These are phyloP conservation scores for Heliopora coerulea DNA, from an alignment of 92 coral and sea anemone species.

Conservation along the genomic window DNA sequence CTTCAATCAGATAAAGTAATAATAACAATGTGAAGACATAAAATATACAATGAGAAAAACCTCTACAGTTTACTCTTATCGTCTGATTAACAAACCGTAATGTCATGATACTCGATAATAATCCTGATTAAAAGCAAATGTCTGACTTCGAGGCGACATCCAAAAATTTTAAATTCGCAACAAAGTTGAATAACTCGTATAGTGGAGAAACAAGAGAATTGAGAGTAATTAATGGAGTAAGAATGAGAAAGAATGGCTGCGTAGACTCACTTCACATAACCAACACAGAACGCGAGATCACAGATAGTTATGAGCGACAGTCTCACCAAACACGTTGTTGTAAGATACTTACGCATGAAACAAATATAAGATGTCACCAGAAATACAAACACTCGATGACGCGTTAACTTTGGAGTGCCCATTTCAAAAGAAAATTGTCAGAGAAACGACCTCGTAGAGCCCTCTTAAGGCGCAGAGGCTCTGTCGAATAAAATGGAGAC, in stretches of 20 bases:
- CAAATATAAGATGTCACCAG: slow-evolving; percentile 14
- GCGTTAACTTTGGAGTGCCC: slow-evolving; percentile 12
- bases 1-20: slow-evolving; percentile 22
- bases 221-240: neutral
- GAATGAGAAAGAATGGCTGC: neutral
- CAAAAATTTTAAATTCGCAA: slow-evolving; percentile 20
- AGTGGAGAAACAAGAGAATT: neutral
- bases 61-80: slow-evolving; percentile 4
- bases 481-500: slow-evolving; percentile 38
- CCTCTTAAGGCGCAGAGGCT: slow-evolving; percentile 35
- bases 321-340: neutral
- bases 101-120: slow-evolving; percentile 16
- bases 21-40: neutral
- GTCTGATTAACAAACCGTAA: slow-evolving; percentile 34
- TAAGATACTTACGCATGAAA: slow-evolving; percentile 25
- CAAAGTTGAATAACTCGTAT: neutral
- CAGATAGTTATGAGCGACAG: neutral
- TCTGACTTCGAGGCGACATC: slow-evolving; percentile 35
- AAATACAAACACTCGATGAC: slow-evolving; percentile 4
- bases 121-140: slow-evolving; percentile 31
- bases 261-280: neutral
- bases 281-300: neutral
- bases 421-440: slow-evolving; percentile 32
- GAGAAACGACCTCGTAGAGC: slow-evolving; percentile 29
- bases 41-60: neutral